Evolutionary conservation across 2,113 vertebrate genomes (phyloP), one percentile per base, ranked within the genome.

Genomic region (Porphyrio hochstetteri): DNA sequence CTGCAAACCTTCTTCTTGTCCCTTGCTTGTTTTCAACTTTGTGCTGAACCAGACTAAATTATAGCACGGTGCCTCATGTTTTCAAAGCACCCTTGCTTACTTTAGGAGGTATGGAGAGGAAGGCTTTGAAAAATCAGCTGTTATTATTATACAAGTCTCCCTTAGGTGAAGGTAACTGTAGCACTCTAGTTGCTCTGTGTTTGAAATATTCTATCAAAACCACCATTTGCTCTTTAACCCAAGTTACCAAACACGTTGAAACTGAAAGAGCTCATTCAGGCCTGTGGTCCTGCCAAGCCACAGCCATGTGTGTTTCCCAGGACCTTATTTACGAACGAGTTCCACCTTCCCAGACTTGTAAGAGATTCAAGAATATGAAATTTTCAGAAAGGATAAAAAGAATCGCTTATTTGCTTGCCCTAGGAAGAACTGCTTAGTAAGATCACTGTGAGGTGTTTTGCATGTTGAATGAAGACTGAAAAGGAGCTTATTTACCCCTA

Each of bases 241-340:
- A 78, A 82, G 91, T 91, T 92, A 82, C 91, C 80, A 95, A 96
- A 91, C 70, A 90, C 3, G 11, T 78, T 95, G 87, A 64, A 97
- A 95, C 95, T 96, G 86, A 97, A 97, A 97, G 95, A 90, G 24
- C 28, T 92, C 71, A 92, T 97, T 97, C 95, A 97, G 59, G 81
- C 18, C 87, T 84, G 90, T 67, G 74, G 92, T 90, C 71, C 69
- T 95, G 94, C 95, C 90, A 94, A 95, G 70, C 92, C 4, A 12
- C 90, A 87, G 77, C 92, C 81, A 69, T 75, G 71, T 95, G 65
- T 89, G 82, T 95, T 97, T 97, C 95, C 92, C 86, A 97, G 94
- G 93, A 74, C 82, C 80, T 95, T 94, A 93, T 97, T 97, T 97
- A 97, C 52, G 2, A 96, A 92, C 68, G 68, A 96, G 88, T 97